A percentile compares a stretch with the other conserved stretches of the same genome.
Evolutionary conservation across 37 sponge, comb jelly and placozoan genomes (phyloP).

Genomic region (Mnemiopsis leidyi): DNA sequence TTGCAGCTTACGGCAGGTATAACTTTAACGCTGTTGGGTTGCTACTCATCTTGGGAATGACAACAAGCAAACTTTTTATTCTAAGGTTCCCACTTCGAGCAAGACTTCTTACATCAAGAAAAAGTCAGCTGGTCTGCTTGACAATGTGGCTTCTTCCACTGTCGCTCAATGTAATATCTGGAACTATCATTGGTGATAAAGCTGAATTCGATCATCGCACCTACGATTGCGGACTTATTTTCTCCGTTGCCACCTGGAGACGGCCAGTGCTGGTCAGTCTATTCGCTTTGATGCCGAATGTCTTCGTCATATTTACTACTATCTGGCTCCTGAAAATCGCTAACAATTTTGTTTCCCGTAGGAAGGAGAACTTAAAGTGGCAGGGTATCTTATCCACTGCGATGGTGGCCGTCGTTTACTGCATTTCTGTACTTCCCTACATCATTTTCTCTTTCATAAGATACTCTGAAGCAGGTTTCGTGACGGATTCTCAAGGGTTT

Average conservation of each 20-base stretch:
- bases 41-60: too few species aligned
- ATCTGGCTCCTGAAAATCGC: neutral
- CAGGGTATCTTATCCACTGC: neutral
- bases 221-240: neutral
- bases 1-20: too few species aligned
- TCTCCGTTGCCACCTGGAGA: neutral
- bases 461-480: neutral
- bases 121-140: neutral
- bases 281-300: neutral
- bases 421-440: neutral
- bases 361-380: slow-evolving; percentile 2
- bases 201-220: neutral
- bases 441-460: neutral
- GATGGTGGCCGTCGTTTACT: neutral
- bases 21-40: too few species aligned
- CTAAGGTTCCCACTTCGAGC: neutral
- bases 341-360: neutral
- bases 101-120: neutral
- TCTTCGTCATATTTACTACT: neutral
- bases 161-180: neutral
- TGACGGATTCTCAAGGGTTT: neutral
- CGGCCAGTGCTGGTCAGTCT: neutral
- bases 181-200: neutral
- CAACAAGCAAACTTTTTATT: too few species aligned
- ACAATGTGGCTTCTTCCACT: neutral